Percentiles rank a stretch among this genome's conserved stretches.
phyloP scores from a whole-genome alignment of 1,140 invertebrate genomes.

The Drosophila ananassae region DNA sequence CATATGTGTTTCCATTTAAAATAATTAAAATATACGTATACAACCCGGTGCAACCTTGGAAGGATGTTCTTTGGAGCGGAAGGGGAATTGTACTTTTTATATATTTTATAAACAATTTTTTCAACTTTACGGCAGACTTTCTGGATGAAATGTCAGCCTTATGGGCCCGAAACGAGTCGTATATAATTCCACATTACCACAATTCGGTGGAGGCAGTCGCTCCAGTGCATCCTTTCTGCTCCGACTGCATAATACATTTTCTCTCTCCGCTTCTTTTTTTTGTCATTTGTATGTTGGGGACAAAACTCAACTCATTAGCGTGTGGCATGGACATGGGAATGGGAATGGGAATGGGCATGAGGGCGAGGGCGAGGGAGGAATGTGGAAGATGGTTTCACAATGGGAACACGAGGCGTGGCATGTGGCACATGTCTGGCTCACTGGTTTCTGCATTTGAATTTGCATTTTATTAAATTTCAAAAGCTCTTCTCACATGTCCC shows the following conservation, averaged over 20 bases:
- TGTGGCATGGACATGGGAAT: conserved; percentile 14
- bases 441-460: conserved; percentile 67
- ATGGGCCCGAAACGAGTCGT: not conserved
- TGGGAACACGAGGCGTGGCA: conserved; percentile 48
- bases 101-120: not conserved
- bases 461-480: conserved; percentile 83
- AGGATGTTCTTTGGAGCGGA: not conserved
- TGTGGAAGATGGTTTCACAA: conserved; percentile 13
- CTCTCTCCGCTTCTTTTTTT: conserved; percentile 19
- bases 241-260: conserved; percentile 62
- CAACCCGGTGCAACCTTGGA: not conserved
- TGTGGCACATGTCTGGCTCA: conserved; percentile 71
- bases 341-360: not conserved
- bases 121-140: not conserved
- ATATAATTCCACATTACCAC: conserved; percentile 54
- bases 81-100: not conserved
- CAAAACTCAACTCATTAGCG: conserved; percentile 74
- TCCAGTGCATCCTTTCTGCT: conserved; percentile 58
- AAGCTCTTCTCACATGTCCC: conserved; percentile 61
- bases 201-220: conserved; percentile 54
- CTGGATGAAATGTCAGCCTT: not conserved
- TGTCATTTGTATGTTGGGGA: conserved; percentile 42
- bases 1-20: conserved; percentile 57
- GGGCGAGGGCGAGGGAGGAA: conserved; percentile 3
- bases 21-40: conserved; percentile 42